Conservation (phyloP, 2,888 invertebrate genomes). For the Diadromus collaris region DNA sequence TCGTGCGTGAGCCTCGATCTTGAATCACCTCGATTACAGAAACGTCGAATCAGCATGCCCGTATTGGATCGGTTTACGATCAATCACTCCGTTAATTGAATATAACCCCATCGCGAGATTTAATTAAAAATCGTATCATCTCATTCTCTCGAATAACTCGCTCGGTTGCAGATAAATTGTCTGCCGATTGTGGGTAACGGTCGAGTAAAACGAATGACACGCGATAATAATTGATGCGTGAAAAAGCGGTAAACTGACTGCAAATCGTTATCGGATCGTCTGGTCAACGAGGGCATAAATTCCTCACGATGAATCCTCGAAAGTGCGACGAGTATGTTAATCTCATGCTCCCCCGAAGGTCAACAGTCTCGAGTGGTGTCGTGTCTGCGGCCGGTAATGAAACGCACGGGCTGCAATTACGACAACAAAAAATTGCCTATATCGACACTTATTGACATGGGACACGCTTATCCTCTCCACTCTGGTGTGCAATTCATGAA, state of each 20-base stretch:
- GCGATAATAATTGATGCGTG: slow-evolving; percentile 27
- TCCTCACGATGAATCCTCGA: slow-evolving; percentile 19
- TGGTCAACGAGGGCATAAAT: slow-evolving; percentile 49
- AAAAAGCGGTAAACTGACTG: slow-evolving; percentile 17
- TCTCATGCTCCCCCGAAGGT: slow-evolving; percentile 35
- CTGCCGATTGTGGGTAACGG: slow-evolving; percentile 1
- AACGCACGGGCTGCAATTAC: slow-evolving; percentile 34
- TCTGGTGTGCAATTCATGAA: slow-evolving; percentile 21
- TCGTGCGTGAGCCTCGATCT: slow-evolving; percentile 30
- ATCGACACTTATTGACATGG: slow-evolving; percentile 49
- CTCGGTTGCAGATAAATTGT: slow-evolving; percentile 17
- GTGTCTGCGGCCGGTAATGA: slow-evolving; percentile 2
- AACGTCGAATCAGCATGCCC: slow-evolving; percentile 48
- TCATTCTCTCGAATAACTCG: slow-evolving; percentile 33
- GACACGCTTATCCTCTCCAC: slow-evolving; percentile 50
- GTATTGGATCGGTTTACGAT: slow-evolving; percentile 34
- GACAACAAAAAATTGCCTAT: slow-evolving; percentile 22
- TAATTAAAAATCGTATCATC: slow-evolving; percentile 51
- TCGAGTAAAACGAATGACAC: slow-evolving; percentile 40
- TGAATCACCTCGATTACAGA: slow-evolving; percentile 50
- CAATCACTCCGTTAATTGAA: slow-evolving; percentile 42
- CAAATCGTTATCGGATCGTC: slow-evolving; percentile 22
- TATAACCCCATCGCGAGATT: slow-evolving; percentile 31
- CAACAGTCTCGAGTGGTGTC: slow-evolving; percentile 5
- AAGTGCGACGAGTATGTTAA: slow-evolving; percentile 57